A percentile compares a stretch with the other conserved stretches of the same genome.
Conservation (phyloP, 2,797 vertebrate species). For the Myoxocephalus aenaeus region DNA sequence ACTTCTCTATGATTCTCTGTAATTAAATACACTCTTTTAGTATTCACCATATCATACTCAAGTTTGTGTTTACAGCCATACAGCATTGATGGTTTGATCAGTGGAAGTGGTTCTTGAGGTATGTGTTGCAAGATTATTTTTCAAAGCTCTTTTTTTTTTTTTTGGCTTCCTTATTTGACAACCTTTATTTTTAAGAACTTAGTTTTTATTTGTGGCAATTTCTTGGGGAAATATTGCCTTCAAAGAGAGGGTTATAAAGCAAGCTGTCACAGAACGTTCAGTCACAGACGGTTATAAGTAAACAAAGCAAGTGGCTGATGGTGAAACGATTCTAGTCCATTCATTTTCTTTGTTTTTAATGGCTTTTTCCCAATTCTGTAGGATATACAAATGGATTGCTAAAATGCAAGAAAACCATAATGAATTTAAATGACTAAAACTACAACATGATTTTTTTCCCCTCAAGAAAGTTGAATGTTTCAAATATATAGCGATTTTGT, state of each 20-base stretch:
- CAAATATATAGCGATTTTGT: not conserved
- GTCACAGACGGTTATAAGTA: not conserved
- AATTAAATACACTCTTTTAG: constrained; percentile 25
- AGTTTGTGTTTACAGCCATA: not conserved
- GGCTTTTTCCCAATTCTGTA: not conserved
- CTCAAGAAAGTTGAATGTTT: not conserved
- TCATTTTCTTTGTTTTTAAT: not conserved
- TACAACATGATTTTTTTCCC: no score
- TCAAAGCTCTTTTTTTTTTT: not conserved
- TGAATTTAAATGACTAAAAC: not conserved
- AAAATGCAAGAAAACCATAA: not conserved
- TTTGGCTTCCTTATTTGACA: not conserved
- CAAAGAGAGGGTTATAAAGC: not conserved
- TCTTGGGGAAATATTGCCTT: not conserved
- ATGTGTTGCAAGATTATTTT: not conserved
- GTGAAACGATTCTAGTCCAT: not conserved
- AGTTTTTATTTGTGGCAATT: constrained; percentile 2
- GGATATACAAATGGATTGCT: not conserved
- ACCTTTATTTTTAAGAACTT: not conserved
- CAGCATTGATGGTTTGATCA: constrained; percentile 5
- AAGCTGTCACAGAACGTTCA: constrained; percentile 13
- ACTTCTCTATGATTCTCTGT: constrained; percentile 28
- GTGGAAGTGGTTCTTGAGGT: not conserved
- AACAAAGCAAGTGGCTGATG: not conserved
- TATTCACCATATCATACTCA: constrained; percentile 9